A percentile compares a stretch with the other conserved stretches of the same genome.
These are phyloP conservation scores for Chelonoidis abingdonii DNA, from an alignment of 2,113 vertebrate genomes.

Conservation along the genomic window DNA sequence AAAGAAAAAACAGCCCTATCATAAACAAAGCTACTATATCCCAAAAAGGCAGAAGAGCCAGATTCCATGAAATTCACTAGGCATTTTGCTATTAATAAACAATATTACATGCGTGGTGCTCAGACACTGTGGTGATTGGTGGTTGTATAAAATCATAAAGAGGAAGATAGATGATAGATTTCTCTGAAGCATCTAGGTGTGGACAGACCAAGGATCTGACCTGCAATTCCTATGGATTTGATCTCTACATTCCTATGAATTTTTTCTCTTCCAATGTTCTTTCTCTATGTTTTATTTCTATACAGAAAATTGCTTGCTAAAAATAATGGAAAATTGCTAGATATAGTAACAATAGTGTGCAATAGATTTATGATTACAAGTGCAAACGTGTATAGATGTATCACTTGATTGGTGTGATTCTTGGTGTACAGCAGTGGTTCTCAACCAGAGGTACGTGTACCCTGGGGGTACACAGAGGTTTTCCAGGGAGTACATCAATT, in stretches of 20 bases:
- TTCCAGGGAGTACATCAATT: too few relatives aligned
- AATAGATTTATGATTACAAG: neutral
- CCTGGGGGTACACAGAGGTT: too few relatives aligned
- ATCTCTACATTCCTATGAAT: neutral
- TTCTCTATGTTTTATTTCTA: neutral
- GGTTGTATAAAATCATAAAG: neutral
- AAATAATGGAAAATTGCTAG: neutral
- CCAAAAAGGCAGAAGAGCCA: neutral
- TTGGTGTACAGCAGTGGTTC: neutral
- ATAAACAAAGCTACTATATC: neutral
- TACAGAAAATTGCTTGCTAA: neutral
- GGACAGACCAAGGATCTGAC: neutral
- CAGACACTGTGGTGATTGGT: neutral
- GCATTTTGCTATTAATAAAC: neutral
- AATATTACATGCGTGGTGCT: neutral
- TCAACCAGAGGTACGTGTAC: too few relatives aligned
- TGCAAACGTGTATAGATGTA: accelerated
- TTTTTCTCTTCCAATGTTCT: neutral
- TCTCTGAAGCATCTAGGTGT: neutral
- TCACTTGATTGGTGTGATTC: neutral
- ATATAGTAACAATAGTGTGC: neutral
- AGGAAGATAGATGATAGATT: neutral
- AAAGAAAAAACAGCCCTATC: neutral
- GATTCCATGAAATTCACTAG: neutral
- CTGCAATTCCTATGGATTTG: neutral